A percentile compares a stretch with the other conserved stretches of the same genome.
Conservation (phyloP, 30 jellyfish, hydroid and myxozoan species). For the Cassiopea andromeda region DNA sequence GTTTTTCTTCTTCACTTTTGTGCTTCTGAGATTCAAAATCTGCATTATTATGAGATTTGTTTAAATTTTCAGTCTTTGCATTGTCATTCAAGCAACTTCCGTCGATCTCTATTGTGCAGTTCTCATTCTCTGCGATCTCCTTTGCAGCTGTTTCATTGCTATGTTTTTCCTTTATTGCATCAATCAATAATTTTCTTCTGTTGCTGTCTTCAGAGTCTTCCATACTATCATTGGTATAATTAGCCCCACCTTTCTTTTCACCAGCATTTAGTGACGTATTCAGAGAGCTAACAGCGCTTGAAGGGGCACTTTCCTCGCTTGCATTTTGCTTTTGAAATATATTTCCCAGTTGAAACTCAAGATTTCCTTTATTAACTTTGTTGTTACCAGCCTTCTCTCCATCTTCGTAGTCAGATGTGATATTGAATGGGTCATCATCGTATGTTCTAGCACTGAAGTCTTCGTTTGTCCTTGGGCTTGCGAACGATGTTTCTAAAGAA, state of each 20-base stretch:
- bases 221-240: background rate
- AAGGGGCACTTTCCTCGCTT: slow-evolving; percentile 31
- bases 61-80: background rate
- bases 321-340: slow-evolving; percentile 51
- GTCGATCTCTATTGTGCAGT: background rate
- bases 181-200: slow-evolving; percentile 28
- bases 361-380: slow-evolving; percentile 47
- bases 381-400: slow-evolving; percentile 1
- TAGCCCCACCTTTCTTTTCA: background rate
- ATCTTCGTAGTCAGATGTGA: background rate
- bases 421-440: slow-evolving; percentile 16
- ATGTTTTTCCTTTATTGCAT: slow-evolving; percentile 43
- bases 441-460: slow-evolving; percentile 26
- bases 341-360: slow-evolving; percentile 45
- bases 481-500: slow-evolving; percentile 24
- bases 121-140: background rate
- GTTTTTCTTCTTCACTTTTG: background rate
- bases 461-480: slow-evolving; percentile 27
- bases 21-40: background rate
- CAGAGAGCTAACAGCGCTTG: slow-evolving; percentile 52
- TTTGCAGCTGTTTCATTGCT: background rate
- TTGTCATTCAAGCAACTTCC: background rate
- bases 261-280: slow-evolving; percentile 55
- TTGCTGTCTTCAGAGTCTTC: slow-evolving; percentile 24
- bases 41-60: background rate